Evolutionary conservation across 2,888 invertebrate genomes (phyloP), one percentile per base, ranked within the genome.

Genomic region (Heliconius hortense): DNA sequence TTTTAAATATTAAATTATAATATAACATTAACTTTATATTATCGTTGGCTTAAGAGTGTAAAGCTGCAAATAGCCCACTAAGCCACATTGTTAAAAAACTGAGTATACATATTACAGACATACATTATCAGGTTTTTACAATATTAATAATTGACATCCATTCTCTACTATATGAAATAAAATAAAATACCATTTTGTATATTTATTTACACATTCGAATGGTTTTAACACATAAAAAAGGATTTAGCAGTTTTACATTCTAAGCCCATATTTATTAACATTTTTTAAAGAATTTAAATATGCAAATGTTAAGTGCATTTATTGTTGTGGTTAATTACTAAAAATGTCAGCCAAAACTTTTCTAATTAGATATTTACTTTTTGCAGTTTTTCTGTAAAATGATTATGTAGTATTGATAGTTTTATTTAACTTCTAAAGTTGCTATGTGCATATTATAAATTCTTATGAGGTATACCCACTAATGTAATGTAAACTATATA

Each of bases 281-380:
- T 56, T n/a, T 56, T 10, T 56, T 56, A 11, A 56, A n/a, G n/a
- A n/a, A 56, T 24, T n/a, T 11, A 56, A n/a, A 56, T 56, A 11
- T 59, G 13, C 24, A 62, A 15, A 62, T 62, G n/a, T 39, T 66
- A 24, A 24, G 5, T 43, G 66, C 64, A 66, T 39, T 66, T 66
- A 66, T 39, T 24, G 2, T 39, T 66, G 43, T 66, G 13, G 35
- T 24, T 66, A 43, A 24, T 66, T 43, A 43, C 2, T 3, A 24
- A 39, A 35, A 24, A 24, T 39, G n/a, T 43, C 39, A 43, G 66
- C 39, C 66, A 66, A 64, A 11, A 18, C 13, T 26, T 24, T 66
- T 66, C 4, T 35, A 35, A 15, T 39, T 43, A 24, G 3, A 66
- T 24, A 39, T 39, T 66, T 66, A 24, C 24, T 18, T 15, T 1